Base-by-base conservation (phyloP, 2,113 vertebrate species). In the Istiophorus platypterus region DNA sequence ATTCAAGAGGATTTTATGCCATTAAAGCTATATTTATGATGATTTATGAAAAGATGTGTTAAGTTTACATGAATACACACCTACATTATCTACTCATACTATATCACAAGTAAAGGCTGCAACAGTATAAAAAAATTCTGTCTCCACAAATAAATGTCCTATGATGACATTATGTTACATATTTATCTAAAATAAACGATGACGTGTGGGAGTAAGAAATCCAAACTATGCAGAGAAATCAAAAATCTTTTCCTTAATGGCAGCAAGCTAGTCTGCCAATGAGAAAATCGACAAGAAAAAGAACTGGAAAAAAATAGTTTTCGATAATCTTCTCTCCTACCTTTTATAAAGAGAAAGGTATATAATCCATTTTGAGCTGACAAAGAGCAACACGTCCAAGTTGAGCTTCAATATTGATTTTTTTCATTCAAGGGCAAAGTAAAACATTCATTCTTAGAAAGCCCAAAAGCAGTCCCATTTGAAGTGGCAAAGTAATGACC, bases 381-480 rank as follows among this genome's bases (percentile, higher is more conserved):
- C 52, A 34, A 64, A 76, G 13, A 49, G n/a, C 15, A 66, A 82
- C 75, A 78, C 52, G 62, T 20, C n/a, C n/a, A 29, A 59, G 27
- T 34, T 18, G 39, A 66, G 57, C 73, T 63, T 68, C 68, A 34
- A 51, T 6, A 64, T 17, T 39, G 27, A 62, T 66, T 78, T 72
- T 78, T 72, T 20, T 62, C 34, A 31, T 78, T 80, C n/a, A 54
- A 22, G 0, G 49, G 2, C 22, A 59, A 71, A 22, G 39, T 39
- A 49, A 69, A 52, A 75, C 15, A 2, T 84, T 72, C 47, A 20
- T 67, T 76, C 18, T 18, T 41, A 64, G 41, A 52, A 69, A 72
- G 42, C 18, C 4, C 13, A 31, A 47, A 54, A 76, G 13, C 49
- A 54, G 34, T 65, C 54, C 76, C 64, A 67, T 74, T 64, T 67